These are phyloP conservation scores for Papilio glaucus DNA, from an alignment of 1,140 invertebrate species.

Conservation along the genomic window DNA sequence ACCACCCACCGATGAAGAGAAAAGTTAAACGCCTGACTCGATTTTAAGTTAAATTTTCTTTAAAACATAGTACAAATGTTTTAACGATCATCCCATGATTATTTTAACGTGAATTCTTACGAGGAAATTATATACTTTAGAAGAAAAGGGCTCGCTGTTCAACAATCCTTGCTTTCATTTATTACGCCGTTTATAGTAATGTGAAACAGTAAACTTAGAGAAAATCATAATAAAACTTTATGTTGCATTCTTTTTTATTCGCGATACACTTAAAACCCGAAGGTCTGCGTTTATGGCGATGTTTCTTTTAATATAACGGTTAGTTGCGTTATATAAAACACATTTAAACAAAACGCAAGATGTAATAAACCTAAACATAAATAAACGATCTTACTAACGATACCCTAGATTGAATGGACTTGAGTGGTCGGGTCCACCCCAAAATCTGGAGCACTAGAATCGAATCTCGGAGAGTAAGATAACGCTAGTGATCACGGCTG, in stretches of 20 bases:
- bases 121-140: conserved; percentile 1
- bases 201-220: conserved; percentile 33
- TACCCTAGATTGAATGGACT: too few relatives aligned
- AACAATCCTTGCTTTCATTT: conserved; percentile 24
- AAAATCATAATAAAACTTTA: conserved; percentile 35
- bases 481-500: too few relatives aligned
- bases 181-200: conserved; percentile 28
- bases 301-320: conserved; percentile 28
- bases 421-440: too few relatives aligned
- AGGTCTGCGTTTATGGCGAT: conserved; percentile 28
- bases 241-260: conserved; percentile 32
- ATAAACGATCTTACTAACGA: background rate
- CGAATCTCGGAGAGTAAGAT: too few relatives aligned
- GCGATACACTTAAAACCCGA: conserved; percentile 25
- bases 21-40: too few relatives aligned
- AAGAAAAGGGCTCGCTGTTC: background rate
- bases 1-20: background rate
- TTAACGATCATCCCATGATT: background rate
- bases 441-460: too few relatives aligned
- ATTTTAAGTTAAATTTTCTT: too few relatives aligned
- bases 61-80: background rate
- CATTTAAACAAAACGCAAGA: conserved; percentile 5
- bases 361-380: background rate
- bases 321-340: conserved; percentile 20
- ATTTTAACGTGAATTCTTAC: conserved; percentile 9